Base-by-base conservation (phyloP, 2,888 invertebrate species). In the Caenorhabditis sp. region DNA sequence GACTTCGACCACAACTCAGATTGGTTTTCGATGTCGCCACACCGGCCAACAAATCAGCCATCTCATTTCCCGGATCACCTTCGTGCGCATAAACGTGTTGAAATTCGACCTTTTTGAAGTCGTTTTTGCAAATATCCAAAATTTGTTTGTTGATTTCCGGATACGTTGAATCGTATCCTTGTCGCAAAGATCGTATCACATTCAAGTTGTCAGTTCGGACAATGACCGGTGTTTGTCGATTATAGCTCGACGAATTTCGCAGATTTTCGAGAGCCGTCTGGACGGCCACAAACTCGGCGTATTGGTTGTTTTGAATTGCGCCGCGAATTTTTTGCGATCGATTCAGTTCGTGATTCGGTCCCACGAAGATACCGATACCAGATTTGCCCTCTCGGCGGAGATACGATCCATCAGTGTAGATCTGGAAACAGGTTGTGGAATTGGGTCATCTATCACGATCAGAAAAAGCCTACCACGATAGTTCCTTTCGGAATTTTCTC, bases 11-110 rank as follows among this genome's bases (percentile, higher is more conserved):
- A 10, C 62, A 36, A 24, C 27, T 51, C 14, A 14, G 6, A 12
- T 37, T 26, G 19, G 14, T 27, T 21, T 26, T n/a, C 17, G 51
- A 36, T 0, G 66, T 69, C 0, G 74, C 69, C 1, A 66, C 19
- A 5, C 61, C 62, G 6, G 74, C 69, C 8, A 69, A 53, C 17
- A 31, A 19, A 31, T 74, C 74, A 0, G 74, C 72, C 37, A 69
- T 57, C 50, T 69, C 69, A 31, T 74, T 74, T 50, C 74, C 74
- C 10, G 74, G 74, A 36, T 74, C 74, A 2, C 64, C 64, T 37
- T 51, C 74, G 54, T 74, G 74, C 23, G 69, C 69, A 58, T 74
- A 69, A 24, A 74, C 74, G 43, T 74, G 74, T 43, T 74, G 74
- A 31, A 69, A 74, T 0, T 69, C 64, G 49, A 74, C 69, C 5